Evolutionary conservation across 1,140 invertebrate genomes (phyloP), one percentile per base, ranked within the genome.

Genomic region (Prorops nasuta): DNA sequence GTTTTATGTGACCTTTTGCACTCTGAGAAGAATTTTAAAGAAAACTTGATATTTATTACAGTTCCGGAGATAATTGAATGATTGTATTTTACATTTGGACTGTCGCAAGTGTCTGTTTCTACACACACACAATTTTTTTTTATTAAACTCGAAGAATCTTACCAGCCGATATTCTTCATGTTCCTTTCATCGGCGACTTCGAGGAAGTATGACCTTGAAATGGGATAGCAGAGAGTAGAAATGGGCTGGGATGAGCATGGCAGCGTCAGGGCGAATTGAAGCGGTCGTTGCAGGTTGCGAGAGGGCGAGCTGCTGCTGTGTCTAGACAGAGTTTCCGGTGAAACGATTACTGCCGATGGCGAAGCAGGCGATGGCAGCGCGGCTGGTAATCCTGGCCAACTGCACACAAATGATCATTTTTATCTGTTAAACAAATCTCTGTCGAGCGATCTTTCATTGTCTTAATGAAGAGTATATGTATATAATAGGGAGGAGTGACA

Each of bases 341-440:
- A 88, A 48, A 88, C 86, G 53, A 89, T 81, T n/a, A 86, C 82
- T 19, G 86, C 84, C 44, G 80, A 83, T 10, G 84, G 81, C 10
- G 84, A 85, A 6, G 86, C 84, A 10, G 88, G 86, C 32, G 86
- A 88, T 20, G 87, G 86, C 40, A 86, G 62, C 0, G 71, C 63
- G 49, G 67, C 71, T 38, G 74, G 69, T 42, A 78, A 53, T 63
- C 76, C 72, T 54, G 76, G 76, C 76, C 76, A 78, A 57, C 76
- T 78, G 48, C 20, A 44, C 42, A 63, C 34, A 60, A 49, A 46
- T 40, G 51, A 44, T 40, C 44, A 41, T 31, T 37, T 37, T 22
- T 46, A 17, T 37, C 10, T 12, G 3, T 37, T 1, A 17, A 37
- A n/a, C n/a, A n/a, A n/a, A n/a, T n/a, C n/a, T n/a, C n/a, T n/a